phyloP scores from a whole-genome alignment of 1,140 invertebrate species.

The Pinna nobilis region DNA sequence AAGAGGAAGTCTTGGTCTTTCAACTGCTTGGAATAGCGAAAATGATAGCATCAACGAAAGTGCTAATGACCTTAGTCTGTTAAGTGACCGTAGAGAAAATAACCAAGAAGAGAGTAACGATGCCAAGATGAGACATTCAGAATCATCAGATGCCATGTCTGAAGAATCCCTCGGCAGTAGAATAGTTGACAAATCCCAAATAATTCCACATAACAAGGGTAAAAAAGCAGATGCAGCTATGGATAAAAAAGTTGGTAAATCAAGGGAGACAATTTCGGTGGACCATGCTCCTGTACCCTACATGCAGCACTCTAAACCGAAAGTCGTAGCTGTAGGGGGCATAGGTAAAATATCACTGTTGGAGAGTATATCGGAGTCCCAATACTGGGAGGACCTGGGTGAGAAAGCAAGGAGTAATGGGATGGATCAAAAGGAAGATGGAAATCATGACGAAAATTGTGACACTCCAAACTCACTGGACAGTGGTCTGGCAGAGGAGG shows the following conservation, averaged over 20 bases:
- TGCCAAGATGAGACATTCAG: too few relatives aligned
- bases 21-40: slow-evolving; percentile 7
- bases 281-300: slow-evolving; percentile 46
- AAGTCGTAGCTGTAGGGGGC: slow-evolving; percentile 50
- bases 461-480: slow-evolving; percentile 4
- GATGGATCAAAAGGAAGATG: slow-evolving; percentile 1
- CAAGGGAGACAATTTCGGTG: slow-evolving; percentile 25
- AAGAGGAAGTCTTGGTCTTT: slow-evolving; percentile 1
- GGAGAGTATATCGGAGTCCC: slow-evolving; percentile 52
- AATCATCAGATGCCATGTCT: neutral
- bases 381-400: slow-evolving; percentile 46
- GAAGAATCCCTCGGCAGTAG: neutral
- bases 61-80: too few relatives aligned
- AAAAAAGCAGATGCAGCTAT: neutral
- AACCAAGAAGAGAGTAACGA: too few relatives aligned
- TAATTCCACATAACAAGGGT: neutral
- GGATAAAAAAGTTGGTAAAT: neutral
- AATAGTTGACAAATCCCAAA: slow-evolving; percentile 3
- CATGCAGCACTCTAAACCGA: slow-evolving; percentile 54
- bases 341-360: slow-evolving; percentile 56
- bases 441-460: neutral
- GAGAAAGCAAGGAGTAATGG: slow-evolving; percentile 4
- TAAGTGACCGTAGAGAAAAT: too few relatives aligned
- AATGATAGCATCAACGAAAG: neutral
- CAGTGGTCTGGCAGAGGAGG: neutral